Base-by-base conservation (phyloP, 2,113 vertebrate species). In the Ctenomys sociabilis region DNA sequence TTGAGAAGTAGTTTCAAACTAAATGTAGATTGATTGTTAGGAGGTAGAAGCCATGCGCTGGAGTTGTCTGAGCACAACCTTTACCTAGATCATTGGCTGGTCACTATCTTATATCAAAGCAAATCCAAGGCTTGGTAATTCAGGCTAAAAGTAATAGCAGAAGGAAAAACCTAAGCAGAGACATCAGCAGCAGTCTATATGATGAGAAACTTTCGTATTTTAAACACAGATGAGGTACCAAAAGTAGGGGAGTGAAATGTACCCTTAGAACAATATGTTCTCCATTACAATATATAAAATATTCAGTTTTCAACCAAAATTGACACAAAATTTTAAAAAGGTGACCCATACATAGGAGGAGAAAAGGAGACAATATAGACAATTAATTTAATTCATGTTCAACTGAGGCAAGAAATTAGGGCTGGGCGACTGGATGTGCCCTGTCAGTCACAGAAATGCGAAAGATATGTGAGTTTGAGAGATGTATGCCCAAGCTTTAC, bases 251-350 rank as follows among this genome's bases (percentile, higher is more conserved):
- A 17, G 45, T 3, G 82, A 45, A 90, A 63, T 0, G 11, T 11
- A 63, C 70, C 57, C 10, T 84, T 81, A 12, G 12, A 78, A 43
- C 21, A 81, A 88, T 40, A 73, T 28, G 28, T 68, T 73, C 78
- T 88, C 87, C 82, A 43, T 81, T 93, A 70, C 12, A 59, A 32
- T 85, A 77, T 3, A 59, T 68, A 90, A 95, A 78, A 75, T 93
- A 13, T 54, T 35, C 7, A 78, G 13, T 96, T 94, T 82, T 86
- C 10, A 63, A 14, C 54, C 84, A 90, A 88, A 97, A 86, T 35
- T 78, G 86, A 85, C 0, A 64, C 91, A 59, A 93, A 64, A 89
- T 78, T 66, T 78, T 66, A 30, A 16, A 68, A 70, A 75, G 52
- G 37, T 83, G 9, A 86, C 16, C 59, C 49, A 24, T 66, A 17